phyloP scores from a whole-genome alignment of 2,113 vertebrate species.

The Suncus etruscus region DNA sequence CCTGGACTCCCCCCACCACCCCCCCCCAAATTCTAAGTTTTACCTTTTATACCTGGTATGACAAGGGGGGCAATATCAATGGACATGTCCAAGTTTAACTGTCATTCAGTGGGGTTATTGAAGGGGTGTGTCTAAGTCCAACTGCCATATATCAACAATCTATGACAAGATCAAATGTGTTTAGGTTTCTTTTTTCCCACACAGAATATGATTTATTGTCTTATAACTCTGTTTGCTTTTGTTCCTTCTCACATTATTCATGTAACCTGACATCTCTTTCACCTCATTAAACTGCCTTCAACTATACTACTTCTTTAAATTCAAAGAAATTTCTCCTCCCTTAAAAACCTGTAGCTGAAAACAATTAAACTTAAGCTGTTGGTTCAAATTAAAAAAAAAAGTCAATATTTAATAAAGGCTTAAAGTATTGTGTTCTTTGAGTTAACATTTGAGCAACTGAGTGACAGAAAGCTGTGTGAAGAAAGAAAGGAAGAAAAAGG shows the following conservation, averaged over 20 bases:
- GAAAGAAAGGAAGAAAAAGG: background rate
- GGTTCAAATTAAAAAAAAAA: slow-evolving; percentile 42
- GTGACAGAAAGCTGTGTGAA: slow-evolving; percentile 12
- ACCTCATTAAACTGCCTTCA: slow-evolving; percentile 56
- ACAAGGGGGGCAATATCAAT: no score
- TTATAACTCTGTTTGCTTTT: slow-evolving; percentile 26
- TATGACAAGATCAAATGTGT: background rate
- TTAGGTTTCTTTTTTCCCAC: background rate
- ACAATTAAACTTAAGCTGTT: slow-evolving; percentile 19
- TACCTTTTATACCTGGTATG: no score
- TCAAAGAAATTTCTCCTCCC: slow-evolving; percentile 42
- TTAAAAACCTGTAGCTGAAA: slow-evolving; percentile 57
- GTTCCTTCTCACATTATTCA: background rate
- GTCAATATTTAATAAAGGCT: slow-evolving; percentile 39
- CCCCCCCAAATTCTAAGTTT: no score
- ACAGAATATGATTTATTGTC: slow-evolving; percentile 41
- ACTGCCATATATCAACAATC: no score
- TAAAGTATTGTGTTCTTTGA: slow-evolving; percentile 41
- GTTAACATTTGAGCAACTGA: background rate
- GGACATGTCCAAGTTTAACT: no score
- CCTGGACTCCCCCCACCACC: no score
- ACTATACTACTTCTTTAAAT: slow-evolving; percentile 44
- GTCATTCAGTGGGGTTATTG: no score
- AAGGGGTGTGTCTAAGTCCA: no score
- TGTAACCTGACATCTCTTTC: slow-evolving; percentile 26